Conservation (phyloP, 2,888 invertebrate species). For the Gasteruption jaculator region DNA sequence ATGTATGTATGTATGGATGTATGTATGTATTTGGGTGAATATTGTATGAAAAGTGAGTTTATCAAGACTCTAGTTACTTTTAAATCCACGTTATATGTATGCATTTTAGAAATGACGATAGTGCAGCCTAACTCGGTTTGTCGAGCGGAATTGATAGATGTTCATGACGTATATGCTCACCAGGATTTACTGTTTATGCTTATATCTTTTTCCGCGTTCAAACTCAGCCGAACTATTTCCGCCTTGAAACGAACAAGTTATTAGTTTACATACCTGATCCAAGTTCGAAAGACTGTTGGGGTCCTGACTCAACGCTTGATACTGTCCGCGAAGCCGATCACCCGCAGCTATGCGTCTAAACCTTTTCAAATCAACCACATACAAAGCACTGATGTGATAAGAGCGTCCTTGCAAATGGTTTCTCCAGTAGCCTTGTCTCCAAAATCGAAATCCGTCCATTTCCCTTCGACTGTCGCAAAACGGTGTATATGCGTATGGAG, state of each 20-base stretch:
- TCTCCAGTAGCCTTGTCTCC: slow-evolving; percentile 99
- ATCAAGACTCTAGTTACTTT: too few species aligned
- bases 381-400: slow-evolving; percentile 95
- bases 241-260: slow-evolving; percentile 1
- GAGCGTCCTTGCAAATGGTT: slow-evolving; percentile 92
- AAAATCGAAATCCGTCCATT: slow-evolving; percentile 99
- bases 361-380: slow-evolving; percentile 94
- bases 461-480: slow-evolving; percentile 97
- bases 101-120: too few species aligned
- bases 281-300: slow-evolving; percentile 97
- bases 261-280: slow-evolving; percentile 58
- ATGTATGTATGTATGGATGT: too few species aligned
- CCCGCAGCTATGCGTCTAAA: slow-evolving; percentile 98
- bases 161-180: too few species aligned
- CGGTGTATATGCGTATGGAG: slow-evolving; percentile 97
- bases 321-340: slow-evolving; percentile 94
- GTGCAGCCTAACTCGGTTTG: too few species aligned
- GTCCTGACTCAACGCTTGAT: slow-evolving; percentile 98
- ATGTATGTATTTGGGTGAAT: too few species aligned
- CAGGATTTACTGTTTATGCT: too few species aligned
- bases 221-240: too few species aligned
- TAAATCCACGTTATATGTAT: too few species aligned
- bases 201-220: too few species aligned
- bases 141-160: too few species aligned
- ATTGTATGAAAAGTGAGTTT: too few species aligned